A percentile compares a stretch with the other conserved stretches of the same genome.
phyloP scores from a whole-genome alignment of 1,140 invertebrate species.

The Apocrypta bakeri region DNA sequence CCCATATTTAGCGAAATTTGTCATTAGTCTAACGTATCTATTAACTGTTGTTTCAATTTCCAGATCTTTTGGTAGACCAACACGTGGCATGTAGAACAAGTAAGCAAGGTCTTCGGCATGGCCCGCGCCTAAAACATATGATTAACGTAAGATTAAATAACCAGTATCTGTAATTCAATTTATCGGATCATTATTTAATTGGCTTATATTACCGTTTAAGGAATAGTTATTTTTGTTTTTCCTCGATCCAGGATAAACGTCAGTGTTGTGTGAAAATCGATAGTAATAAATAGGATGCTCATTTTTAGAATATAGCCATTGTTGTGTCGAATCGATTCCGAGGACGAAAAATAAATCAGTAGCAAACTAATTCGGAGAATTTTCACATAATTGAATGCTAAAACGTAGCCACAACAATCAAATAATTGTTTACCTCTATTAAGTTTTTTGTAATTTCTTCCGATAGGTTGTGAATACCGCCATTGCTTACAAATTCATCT shows the following conservation, averaged over 20 bases:
- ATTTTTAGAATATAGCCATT: neutral
- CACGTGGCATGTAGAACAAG: neutral
- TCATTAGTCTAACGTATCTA: neutral
- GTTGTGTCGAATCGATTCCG: constrained; percentile 28
- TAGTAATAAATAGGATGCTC: constrained; percentile 28
- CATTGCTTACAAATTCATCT: neutral
- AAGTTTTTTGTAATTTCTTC: neutral
- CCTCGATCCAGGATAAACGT: neutral
- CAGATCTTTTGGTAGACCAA: neutral
- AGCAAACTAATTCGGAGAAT: neutral
- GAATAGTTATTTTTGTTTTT: neutral
- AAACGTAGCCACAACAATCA: too few species aligned
- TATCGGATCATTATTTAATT: too few species aligned
- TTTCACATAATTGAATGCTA: too few species aligned
- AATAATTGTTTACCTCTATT: neutral
- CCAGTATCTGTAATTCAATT: neutral
- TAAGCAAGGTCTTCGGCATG: constrained; percentile 4
- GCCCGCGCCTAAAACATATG: neutral
- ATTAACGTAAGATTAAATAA: neutral
- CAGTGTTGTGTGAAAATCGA: constrained; percentile 2
- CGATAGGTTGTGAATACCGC: neutral
- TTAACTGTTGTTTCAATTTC: neutral
- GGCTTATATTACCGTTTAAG: neutral
- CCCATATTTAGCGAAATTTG: constrained; percentile 33
- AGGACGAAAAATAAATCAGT: neutral